Conservation (phyloP, 2,888 invertebrate genomes). For the Ferrisia virgata region DNA sequence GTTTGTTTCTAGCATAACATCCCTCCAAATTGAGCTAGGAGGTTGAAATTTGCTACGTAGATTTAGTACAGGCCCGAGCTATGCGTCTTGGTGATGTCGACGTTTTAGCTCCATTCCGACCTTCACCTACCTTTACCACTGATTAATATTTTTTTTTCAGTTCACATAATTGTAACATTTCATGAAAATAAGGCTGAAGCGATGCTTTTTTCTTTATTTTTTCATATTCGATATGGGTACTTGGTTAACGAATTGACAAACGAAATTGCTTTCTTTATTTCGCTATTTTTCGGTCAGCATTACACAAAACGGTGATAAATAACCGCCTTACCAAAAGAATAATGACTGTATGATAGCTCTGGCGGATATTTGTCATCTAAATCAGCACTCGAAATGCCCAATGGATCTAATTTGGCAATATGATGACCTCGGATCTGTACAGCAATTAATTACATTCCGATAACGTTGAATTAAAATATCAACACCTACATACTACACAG, state of each 20-base stretch:
- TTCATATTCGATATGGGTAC: not conserved
- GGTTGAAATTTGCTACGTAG: no score
- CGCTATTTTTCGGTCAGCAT: not conserved
- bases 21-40: no score
- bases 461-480: not conserved
- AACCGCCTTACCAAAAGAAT: conserved; percentile 57
- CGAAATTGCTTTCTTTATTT: not conserved
- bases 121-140: no score
- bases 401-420: conserved; percentile 96
- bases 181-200: no score
- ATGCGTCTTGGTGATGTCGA: no score
- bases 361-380: conserved; percentile 82
- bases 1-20: no score
- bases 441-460: conserved; percentile 47
- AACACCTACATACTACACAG: not conserved
- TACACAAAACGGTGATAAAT: not conserved
- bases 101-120: no score
- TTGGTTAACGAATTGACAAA: not conserved
- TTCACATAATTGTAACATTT: not conserved
- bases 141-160: no score
- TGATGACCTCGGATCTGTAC: conserved; percentile 95
- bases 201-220: no score
- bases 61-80: no score
- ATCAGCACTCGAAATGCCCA: conserved; percentile 89
- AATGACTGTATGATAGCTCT: conserved; percentile 92